phyloP scores from a whole-genome alignment of 2,888 invertebrate species.

The Tetrapedia diversipes region DNA sequence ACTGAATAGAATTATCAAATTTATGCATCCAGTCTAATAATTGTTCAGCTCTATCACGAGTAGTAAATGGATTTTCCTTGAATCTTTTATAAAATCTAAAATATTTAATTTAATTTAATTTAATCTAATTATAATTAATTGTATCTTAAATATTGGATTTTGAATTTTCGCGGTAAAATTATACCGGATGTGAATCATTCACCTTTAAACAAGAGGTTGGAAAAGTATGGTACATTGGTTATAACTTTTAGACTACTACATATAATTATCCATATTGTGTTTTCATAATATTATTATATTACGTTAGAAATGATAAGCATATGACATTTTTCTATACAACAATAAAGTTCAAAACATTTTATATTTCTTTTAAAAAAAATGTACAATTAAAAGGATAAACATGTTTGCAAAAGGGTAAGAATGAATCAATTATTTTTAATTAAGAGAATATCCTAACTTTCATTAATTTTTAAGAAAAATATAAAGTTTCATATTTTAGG shows the following conservation, averaged over 20 bases:
- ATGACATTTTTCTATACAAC: neutral
- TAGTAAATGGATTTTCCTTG: slow-evolving; percentile 53
- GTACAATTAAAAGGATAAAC: slow-evolving; percentile 9
- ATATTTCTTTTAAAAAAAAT: neutral
- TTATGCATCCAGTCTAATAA: slow-evolving; percentile 86
- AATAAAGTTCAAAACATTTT: neutral
- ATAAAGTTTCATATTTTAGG: slow-evolving; percentile 48
- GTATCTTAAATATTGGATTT: neutral
- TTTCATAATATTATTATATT: neutral
- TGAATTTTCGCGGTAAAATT: slow-evolving; percentile 45
- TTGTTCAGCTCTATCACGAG: slow-evolving; percentile 76
- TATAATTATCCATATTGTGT: neutral
- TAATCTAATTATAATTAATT: neutral
- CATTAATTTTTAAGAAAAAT: neutral
- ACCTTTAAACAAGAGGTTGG: slow-evolving; percentile 44
- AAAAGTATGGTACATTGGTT: slow-evolving; percentile 25
- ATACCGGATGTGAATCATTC: slow-evolving; percentile 32
- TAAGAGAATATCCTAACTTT: neutral
- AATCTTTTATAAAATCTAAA: slow-evolving; percentile 58
- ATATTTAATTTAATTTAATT: neutral
- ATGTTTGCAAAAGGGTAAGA: slow-evolving; percentile 57
- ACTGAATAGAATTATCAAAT: slow-evolving; percentile 84
- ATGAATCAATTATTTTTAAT: neutral
- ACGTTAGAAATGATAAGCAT: neutral
- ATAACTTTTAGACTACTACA: neutral